Percentiles rank a stretch among this genome's conserved stretches.
These are phyloP conservation scores for Isotomurus palustris DNA, from an alignment of 2,888 invertebrate genomes.

Conservation along the genomic window DNA sequence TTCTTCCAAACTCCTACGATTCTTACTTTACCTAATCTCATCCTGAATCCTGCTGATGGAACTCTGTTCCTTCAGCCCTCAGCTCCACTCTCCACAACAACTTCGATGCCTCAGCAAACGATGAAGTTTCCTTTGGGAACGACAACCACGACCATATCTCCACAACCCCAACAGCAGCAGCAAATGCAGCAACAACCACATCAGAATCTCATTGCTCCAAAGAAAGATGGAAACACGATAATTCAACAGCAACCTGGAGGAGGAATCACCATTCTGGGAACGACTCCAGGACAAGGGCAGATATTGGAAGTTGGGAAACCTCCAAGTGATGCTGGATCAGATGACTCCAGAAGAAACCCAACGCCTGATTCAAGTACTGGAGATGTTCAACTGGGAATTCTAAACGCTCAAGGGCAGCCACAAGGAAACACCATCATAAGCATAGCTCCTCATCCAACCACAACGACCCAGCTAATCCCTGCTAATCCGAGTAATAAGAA, in stretches of 20 bases:
- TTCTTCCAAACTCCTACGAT: slow-evolving; percentile 44
- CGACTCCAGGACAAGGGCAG: slow-evolving; percentile 23
- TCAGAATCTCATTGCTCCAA: slow-evolving; percentile 34
- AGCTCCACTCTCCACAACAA: slow-evolving; percentile 27
- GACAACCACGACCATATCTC: slow-evolving; percentile 14
- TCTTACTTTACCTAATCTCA: slow-evolving; percentile 44
- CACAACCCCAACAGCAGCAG: slow-evolving; percentile 6
- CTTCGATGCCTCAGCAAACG: slow-evolving; percentile 18
- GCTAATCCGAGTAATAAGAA: slow-evolving; percentile 39
- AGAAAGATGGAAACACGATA: slow-evolving; percentile 31
- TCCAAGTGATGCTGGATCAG: slow-evolving; percentile 35
- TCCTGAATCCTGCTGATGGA: slow-evolving; percentile 45
- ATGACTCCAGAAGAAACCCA: slow-evolving; percentile 44
- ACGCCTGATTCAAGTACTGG: slow-evolving; percentile 46
- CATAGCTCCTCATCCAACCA: slow-evolving; percentile 29
- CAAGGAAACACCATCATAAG: slow-evolving; percentile 39
- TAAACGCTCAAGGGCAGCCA: slow-evolving; percentile 19
- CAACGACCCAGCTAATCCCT: slow-evolving; percentile 22
- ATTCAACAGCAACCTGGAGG: slow-evolving; percentile 6
- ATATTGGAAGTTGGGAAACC: slow-evolving; percentile 16
- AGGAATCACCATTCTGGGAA: slow-evolving; percentile 19
- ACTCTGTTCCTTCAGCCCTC: slow-evolving; percentile 44
- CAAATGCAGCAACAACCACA: slow-evolving; percentile 20
- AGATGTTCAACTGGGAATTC: slow-evolving; percentile 42
- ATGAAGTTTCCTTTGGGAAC: slow-evolving; percentile 34